Base-by-base conservation (phyloP, 2,797 vertebrate species). In the Melanotaenia parkinsoni region DNA sequence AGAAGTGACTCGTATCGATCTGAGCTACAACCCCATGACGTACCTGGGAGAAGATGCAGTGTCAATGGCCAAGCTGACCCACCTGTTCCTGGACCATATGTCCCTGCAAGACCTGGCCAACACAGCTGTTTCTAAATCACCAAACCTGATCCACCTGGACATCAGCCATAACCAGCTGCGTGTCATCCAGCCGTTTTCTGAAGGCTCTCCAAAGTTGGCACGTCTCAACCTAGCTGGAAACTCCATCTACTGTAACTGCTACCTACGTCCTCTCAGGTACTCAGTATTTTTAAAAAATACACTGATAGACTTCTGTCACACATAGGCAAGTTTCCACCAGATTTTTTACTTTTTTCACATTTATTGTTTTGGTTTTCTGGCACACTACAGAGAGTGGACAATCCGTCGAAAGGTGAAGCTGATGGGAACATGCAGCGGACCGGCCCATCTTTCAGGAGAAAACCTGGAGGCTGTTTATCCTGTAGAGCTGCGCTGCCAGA, bases 21-120 rank as follows among this genome's bases (percentile, higher is more conserved):
- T 99, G 80, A 94, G 97, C 81, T 95, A 96, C 91, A 99, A 99
- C 86, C 97, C 97, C 5, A 96, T 99, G 94, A 97, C 95, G 2
- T 97, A 96, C 0, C 74, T 95, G 6, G 94, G 95, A 0, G 96
- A 99, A 82, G 97, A 98, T 53, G 93, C 90, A 0, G 92, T 95
- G 71, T 94, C 91, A 73, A 96, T 99, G 95, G 77, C 93, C 3
- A 96, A 95, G 1, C 90, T 99, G 72, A 96, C 94, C 67, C 96
- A 97, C 69, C 95, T 99, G 63, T 91, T 88, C 79, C 87, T 99
- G 86, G 95, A 97, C 87, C 95, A 97, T 4, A 96, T 96, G 45
- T 94, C 95, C 47, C 93, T 99, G 70, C 98, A 99, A 90, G 96
- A 97, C 0, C 86, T 99, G 70, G 94, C 94, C 0, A 84, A 93